Base-by-base conservation (phyloP, 1,140 invertebrate genomes). In the Pseudomyrmex gracilis region DNA sequence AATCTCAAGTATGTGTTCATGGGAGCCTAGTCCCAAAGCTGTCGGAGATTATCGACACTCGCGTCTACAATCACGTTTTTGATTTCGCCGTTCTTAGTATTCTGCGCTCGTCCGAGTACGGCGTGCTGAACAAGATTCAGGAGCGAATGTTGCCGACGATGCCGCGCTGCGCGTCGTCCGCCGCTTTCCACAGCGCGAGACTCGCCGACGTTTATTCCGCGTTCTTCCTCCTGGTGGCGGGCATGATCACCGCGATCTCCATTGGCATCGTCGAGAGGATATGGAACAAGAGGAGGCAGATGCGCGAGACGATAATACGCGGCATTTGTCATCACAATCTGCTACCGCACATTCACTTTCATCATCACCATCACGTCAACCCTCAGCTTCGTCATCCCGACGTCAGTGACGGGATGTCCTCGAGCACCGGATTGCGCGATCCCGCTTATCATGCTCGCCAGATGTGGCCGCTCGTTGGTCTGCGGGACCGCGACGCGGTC, bases 181-280 rank as follows among this genome's bases (percentile, higher is more conserved):
- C 92, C 0, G 92, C 91, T 1, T 94, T 94, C 57, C 92, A 94
- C 80, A 93, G 91, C 17, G 94, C 94, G 7, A 86, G 91, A 43
- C 73, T 94, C 1, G 89, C 91, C 2, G 94, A 94, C 55, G 94
- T 94, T 5, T 94, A 94, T 68, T 94, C 93, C 0, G 94, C 94
- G 0, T 94, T 94, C 70, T 87, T 92, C n/a, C 91, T 94, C 15
- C 74, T 94, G 3, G 73, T 88, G 0, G 87, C 87, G 7, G 94
- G 94, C 0, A 63, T 92, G 0, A 10, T 93, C 0, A 87, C 73
- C 0, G 90, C 93, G 0, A 58, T 92, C 10, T 85, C 78, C 22
- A 57, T 91, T 58, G 88, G 89, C 4, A 64, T 93, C 45, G 57
- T 89, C 8, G 93, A 93, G 60, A 83, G 92, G 58, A 88, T 92